phyloP scores from a whole-genome alignment of 2,113 vertebrate species.

The Axis porcinus region DNA sequence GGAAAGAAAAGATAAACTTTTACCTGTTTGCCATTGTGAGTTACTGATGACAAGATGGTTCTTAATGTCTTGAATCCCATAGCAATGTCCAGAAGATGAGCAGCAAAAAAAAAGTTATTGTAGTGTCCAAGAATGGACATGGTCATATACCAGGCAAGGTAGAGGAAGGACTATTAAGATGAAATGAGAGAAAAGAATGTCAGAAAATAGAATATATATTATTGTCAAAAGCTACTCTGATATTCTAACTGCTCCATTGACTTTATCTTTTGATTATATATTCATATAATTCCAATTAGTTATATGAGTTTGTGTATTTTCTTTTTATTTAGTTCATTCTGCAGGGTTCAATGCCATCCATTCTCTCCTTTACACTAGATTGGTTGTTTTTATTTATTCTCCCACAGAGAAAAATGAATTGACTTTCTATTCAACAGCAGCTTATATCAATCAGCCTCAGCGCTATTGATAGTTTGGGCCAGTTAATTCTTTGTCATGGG shows the following conservation, averaged over 20 bases:
- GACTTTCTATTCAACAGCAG: neutral
- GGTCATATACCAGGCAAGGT: constrained; percentile 98
- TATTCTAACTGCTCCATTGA: no score
- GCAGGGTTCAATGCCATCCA: neutral
- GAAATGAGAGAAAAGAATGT: neutral
- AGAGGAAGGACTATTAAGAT: constrained; percentile 91
- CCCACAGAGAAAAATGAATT: neutral
- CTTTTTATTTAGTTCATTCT: neutral
- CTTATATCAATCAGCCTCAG: neutral
- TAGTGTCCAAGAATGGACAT: constrained; percentile 98
- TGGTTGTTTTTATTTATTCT: neutral
- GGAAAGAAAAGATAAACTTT: neutral
- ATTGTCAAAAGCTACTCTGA: neutral
- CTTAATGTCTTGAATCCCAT: constrained; percentile 98
- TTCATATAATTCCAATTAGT: neutral
- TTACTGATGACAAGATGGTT: constrained; percentile 96
- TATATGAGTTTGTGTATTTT: neutral
- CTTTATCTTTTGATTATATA: neutral
- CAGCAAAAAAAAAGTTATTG: constrained; percentile 99
- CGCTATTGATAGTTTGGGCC: neutral
- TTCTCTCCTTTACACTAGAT: neutral
- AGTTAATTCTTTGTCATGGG: neutral
- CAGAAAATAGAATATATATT: neutral
- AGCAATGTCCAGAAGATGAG: constrained; percentile 96
- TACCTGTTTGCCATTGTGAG: constrained; percentile 98